These are phyloP conservation scores for Spodoptera picta DNA, from an alignment of 2,888 invertebrate genomes.

Conservation along the genomic window DNA sequence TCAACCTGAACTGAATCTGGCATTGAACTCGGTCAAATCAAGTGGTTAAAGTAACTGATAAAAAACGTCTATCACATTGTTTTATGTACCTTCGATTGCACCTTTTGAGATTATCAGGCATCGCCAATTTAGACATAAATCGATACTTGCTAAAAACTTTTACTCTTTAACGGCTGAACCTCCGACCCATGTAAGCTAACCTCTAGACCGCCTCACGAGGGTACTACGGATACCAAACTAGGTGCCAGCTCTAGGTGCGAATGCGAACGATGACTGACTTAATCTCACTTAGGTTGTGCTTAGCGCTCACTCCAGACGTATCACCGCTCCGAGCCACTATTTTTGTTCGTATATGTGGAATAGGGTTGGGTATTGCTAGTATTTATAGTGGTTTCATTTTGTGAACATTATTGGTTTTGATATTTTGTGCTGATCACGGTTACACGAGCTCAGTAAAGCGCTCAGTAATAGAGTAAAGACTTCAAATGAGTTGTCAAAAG, in stretches of 20 bases:
- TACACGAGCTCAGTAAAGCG: no score
- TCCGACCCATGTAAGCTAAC: constrained; percentile 9
- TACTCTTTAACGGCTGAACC: no score
- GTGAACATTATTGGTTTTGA: neutral
- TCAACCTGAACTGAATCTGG: no score
- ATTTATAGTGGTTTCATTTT: neutral
- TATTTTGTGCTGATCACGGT: neutral
- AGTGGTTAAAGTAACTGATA: no score
- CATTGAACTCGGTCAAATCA: no score
- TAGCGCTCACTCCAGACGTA: constrained; percentile 76
- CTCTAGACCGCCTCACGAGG: constrained; percentile 26
- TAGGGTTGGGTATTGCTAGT: neutral
- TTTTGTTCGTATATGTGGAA: constrained; percentile 70
- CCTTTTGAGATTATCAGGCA: no score
- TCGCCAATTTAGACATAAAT: no score
- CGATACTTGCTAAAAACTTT: no score
- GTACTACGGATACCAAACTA: constrained; percentile 27
- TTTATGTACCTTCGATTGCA: no score
- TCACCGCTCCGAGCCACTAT: constrained; percentile 81
- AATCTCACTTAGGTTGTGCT: constrained; percentile 74
- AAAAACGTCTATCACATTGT: no score
- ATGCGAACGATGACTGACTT: constrained; percentile 63
- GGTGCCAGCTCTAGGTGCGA: constrained; percentile 47
- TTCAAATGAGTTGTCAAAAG: no score
- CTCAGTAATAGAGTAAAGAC: no score